Conservation (phyloP, 2,888 invertebrate genomes). For the Ophion slaviceki region DNA sequence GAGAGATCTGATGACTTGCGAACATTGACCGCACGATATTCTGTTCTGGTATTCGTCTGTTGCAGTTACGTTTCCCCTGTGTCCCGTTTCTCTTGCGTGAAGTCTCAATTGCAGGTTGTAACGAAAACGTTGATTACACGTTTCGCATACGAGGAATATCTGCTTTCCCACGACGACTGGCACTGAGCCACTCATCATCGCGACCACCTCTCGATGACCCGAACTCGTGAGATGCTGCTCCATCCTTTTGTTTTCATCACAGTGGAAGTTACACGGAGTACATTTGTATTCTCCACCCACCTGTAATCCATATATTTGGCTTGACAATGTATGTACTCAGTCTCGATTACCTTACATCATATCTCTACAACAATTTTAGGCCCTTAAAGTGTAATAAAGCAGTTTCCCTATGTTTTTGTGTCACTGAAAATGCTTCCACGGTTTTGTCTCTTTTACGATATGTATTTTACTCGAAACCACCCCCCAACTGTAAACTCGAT, state of each 20-base stretch:
- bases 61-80: slow-evolving; percentile 85
- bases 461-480: too few relatives aligned
- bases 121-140: slow-evolving; percentile 89
- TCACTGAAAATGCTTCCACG: too few relatives aligned
- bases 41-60: slow-evolving; percentile 88
- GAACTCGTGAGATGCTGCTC: slow-evolving; percentile 87
- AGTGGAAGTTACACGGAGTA: slow-evolving; percentile 89
- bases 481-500: too few relatives aligned
- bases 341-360: background rate
- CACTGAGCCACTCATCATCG: slow-evolving; percentile 91
- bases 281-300: slow-evolving; percentile 89
- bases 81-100: slow-evolving; percentile 85
- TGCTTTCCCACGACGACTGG: slow-evolving; percentile 91
- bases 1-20: slow-evolving; percentile 86
- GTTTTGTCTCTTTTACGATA: too few relatives aligned
- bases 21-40: slow-evolving; percentile 87
- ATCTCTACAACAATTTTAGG: too few relatives aligned
- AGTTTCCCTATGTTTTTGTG: too few relatives aligned
- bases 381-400: too few relatives aligned
- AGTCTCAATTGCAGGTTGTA: slow-evolving; percentile 90
- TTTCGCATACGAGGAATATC: slow-evolving; percentile 86
- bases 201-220: slow-evolving; percentile 89
- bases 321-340: background rate
- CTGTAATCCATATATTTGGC: slow-evolving; percentile 66
- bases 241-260: slow-evolving; percentile 88